Evolutionary conservation across 1,140 invertebrate species (phyloP).

Genomic region (Drosophila lini): DNA sequence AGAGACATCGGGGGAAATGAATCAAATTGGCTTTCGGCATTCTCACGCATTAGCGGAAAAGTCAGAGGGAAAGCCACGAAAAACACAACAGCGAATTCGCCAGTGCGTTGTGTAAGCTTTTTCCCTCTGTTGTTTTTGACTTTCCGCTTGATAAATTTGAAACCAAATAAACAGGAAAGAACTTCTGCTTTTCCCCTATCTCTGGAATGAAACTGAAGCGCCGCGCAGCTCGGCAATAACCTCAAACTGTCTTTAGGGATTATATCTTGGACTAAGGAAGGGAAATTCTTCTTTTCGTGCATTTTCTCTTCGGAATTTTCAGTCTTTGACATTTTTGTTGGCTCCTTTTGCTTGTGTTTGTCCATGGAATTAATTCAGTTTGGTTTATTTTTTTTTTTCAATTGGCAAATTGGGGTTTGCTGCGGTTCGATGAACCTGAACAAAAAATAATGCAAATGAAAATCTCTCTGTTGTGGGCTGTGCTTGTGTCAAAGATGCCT

Average conservation of each 20-base stretch:
- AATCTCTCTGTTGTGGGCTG: constrained; percentile 14
- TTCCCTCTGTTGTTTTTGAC: constrained; percentile 45
- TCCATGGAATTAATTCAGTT: constrained; percentile 19
- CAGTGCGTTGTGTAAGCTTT: constrained; percentile 48
- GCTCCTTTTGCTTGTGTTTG: constrained; percentile 8
- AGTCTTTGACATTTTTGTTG: constrained; percentile 9
- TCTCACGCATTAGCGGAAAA: constrained; percentile 75
- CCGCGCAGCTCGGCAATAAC: constrained; percentile 49
- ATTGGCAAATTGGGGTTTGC: constrained; percentile 63
- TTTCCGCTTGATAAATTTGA: constrained; percentile 81
- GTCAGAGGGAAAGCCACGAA: constrained; percentile 24
- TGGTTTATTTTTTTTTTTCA: constrained; percentile 18
- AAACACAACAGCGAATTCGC: constrained; percentile 22
- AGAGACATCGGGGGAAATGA: constrained; percentile 43
- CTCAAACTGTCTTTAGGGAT: constrained; percentile 68
- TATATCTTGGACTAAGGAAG: neutral
- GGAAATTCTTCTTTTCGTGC: neutral
- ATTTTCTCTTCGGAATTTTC: constrained; percentile 11
- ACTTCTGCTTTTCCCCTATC: constrained; percentile 31
- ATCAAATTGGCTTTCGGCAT: constrained; percentile 65
- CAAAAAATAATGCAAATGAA: constrained; percentile 60
- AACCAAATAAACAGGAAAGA: constrained; percentile 71
- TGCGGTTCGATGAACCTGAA: constrained; percentile 71
- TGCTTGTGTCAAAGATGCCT: constrained; percentile 33
- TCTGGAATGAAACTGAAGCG: constrained; percentile 9